Conservation (phyloP, 2,113 vertebrate genomes). For the Microtus pennsylvanicus region DNA sequence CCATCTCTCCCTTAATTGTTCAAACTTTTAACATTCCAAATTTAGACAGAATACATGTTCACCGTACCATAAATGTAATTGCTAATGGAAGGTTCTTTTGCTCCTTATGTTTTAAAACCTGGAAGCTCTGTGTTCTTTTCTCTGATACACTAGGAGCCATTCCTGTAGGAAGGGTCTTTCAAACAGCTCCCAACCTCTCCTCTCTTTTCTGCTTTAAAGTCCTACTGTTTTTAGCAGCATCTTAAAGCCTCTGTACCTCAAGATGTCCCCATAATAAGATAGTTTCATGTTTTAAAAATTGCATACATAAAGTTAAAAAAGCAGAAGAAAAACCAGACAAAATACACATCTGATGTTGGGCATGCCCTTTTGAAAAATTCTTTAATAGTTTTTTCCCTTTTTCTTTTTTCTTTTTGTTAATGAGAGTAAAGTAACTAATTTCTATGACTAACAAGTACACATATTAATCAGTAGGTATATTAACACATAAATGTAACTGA, state of each 20-base stretch:
- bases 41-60: neutral
- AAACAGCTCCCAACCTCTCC: neutral
- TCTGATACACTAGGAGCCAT: neutral
- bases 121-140: neutral
- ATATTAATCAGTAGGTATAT: neutral
- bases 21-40: neutral
- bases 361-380: neutral
- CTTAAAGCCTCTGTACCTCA: neutral
- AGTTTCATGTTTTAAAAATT: slow-evolving; percentile 3
- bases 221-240: neutral
- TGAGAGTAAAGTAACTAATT: neutral
- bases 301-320: neutral
- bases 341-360: neutral
- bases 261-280: neutral
- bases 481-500: neutral
- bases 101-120: neutral
- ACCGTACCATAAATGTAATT: neutral
- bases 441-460: neutral
- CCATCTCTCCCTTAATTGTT: neutral
- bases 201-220: neutral
- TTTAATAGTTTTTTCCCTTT: neutral
- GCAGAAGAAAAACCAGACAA: neutral
- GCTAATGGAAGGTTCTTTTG: neutral
- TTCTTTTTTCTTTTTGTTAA: neutral
- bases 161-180: neutral